Evolutionary conservation across 2,888 invertebrate species (phyloP).

Genomic region (Netelia inedita): DNA sequence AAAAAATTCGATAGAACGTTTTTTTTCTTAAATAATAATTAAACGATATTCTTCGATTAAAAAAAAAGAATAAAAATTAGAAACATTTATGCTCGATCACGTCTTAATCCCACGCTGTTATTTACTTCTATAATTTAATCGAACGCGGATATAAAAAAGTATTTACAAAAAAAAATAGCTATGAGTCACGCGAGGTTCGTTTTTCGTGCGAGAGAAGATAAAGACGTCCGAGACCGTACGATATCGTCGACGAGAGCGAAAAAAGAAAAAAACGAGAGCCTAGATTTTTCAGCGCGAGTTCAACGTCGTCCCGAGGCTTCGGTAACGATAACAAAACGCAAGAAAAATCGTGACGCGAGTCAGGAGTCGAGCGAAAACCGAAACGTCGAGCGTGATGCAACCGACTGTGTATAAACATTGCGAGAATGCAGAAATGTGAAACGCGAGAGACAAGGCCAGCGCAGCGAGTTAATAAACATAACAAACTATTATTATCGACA

Average conservation of each 20-base stretch:
- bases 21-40: background rate
- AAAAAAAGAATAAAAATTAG: background rate
- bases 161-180: no score
- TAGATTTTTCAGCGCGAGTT: slow-evolving; percentile 21
- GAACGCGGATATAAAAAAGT: no score
- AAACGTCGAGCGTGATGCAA: slow-evolving; percentile 58
- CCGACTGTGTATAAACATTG: slow-evolving; percentile 23
- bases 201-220: no score
- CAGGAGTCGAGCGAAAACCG: slow-evolving; percentile 13
- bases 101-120: no score
- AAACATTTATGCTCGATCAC: no score
- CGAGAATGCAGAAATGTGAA: slow-evolving; percentile 60
- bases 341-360: slow-evolving; percentile 42
- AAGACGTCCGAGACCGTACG: no score
- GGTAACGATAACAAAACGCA: slow-evolving; percentile 25
- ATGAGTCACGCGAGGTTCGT: no score
- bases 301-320: background rate
- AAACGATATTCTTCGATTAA: background rate
- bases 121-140: no score
- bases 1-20: slow-evolving; percentile 8
- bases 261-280: slow-evolving; percentile 48
- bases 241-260: slow-evolving; percentile 14
- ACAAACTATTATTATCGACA: background rate
- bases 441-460: background rate
- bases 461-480: background rate